A percentile compares a stretch with the other conserved stretches of the same genome.
These are phyloP conservation scores for Seriola aureovittata DNA, from an alignment of 2,113 vertebrate species.

Conservation along the genomic window DNA sequence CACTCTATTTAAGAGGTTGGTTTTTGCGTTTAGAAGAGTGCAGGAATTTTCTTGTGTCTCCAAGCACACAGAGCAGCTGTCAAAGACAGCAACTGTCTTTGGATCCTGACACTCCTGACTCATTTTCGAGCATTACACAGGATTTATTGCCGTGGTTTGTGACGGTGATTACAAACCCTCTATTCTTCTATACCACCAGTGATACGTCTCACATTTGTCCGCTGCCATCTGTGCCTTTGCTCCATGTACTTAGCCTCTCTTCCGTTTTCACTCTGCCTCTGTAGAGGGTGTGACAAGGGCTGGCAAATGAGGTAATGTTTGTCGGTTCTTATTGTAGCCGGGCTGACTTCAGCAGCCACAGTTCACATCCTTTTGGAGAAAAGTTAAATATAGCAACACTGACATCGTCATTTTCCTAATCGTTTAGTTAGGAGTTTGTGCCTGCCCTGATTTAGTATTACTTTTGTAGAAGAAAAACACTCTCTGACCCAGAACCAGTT, in stretches of 20 bases:
- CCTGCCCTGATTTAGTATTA: constrained; percentile 50
- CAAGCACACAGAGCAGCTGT: constrained; percentile 68
- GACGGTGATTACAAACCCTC: constrained; percentile 65
- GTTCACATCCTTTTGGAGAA: constrained; percentile 75
- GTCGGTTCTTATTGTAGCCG: constrained; percentile 58
- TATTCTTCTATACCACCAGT: constrained; percentile 70
- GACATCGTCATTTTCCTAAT: constrained; percentile 73
- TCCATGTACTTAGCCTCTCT: constrained; percentile 72
- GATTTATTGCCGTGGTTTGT: constrained; percentile 63
- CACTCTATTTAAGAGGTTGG: constrained; percentile 15
- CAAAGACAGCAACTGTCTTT: constrained; percentile 69
- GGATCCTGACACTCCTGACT: constrained; percentile 51
- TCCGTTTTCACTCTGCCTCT: constrained; percentile 57
- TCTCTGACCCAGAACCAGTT: too few relatives aligned
- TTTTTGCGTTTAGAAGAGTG: constrained; percentile 9
- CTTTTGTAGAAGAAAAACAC: constrained; percentile 53
- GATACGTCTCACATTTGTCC: constrained; percentile 74
- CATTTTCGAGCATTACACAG: constrained; percentile 36
- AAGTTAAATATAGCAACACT: constrained; percentile 75
- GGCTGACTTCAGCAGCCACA: constrained; percentile 60
- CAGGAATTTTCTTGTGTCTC: constrained; percentile 15
- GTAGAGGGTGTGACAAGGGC: constrained; percentile 68
- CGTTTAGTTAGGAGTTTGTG: constrained; percentile 63
- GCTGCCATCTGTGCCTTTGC: constrained; percentile 73
- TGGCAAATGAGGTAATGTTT: constrained; percentile 74